Evolutionary conservation across 2,113 vertebrate genomes (phyloP), one percentile per base, ranked within the genome.

Genomic region (Geothlypis trichas): DNA sequence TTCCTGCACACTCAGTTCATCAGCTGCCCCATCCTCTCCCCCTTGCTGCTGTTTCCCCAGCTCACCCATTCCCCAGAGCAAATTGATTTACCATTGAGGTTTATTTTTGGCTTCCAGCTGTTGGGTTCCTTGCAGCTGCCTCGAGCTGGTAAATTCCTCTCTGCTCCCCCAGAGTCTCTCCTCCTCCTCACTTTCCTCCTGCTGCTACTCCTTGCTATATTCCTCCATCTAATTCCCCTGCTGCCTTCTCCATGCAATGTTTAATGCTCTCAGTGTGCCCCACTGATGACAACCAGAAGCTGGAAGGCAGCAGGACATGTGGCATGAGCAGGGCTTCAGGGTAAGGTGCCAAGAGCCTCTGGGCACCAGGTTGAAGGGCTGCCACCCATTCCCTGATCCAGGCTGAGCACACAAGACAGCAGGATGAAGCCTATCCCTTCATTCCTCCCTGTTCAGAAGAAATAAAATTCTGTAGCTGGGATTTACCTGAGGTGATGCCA

Each of bases 51-150:
- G 57, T 65, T 89, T 74, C 52, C 76, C 63, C 9, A 0, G 10
- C 59, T 83, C 12, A 65, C 46, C 79, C 88, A 10, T 33, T 74
- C 83, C 73, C 85, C 68, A 44, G 65, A 90, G 44, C 20, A 5
- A 95, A 97, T 16, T 72, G 96, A 95, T 95, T 96, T 83, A 87
- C 80, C 1, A 0, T 0, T 31, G 47, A 89, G 65, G 47, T 81
- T 84, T 96, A 95, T 95, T 96, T 95, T 66, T 55, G 47, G 80
- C 68, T 87, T 91, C 91, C 96, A 97, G 93, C 95, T 97, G 94
- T 78, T 23, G 1, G 44, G 61, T 44, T 91, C 52, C 87, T 87
- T 3, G 3, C 96, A 97, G 95, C 96, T 97, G 95, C 93, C 55
- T 89, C 0, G 0, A 81, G 76, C 73, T 81, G 87, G 1, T 55